Evolutionary conservation across 2,888 invertebrate species (phyloP), one percentile per base, ranked within the genome.

Genomic region (Oxystoma pomonae): DNA sequence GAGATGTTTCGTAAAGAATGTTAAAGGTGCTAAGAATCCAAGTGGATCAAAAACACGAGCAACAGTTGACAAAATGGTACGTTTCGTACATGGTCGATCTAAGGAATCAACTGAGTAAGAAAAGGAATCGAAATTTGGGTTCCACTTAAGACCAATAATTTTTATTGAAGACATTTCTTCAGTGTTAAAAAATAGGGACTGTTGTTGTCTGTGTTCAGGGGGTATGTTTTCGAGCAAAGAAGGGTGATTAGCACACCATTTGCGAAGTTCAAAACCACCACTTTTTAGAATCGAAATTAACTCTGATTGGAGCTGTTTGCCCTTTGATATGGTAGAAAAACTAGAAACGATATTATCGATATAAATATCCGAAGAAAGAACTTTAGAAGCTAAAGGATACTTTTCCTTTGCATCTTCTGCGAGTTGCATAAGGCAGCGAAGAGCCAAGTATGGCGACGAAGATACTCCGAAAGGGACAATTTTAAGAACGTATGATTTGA

Each of bases 201-300:
- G 53, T 50, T 50, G 51, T 55, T 19, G 35, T 12, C 3, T 7
- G 52, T 58, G 7, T 12, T 22, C 51, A 9, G 16, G 7, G 50
- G 35, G 50, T 3, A 69, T 16, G 56, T 64, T 58, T 20, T 60
- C 49, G 52, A 65, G 67, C 16, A 70, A 9, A 12, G 20, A 35
- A 2, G 70, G 64, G 9, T 68, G 5, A 49, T 60, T 60, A 56
- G 56, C 17, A 16, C 19, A 16, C 60, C 61, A 61, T 49, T 61
- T 61, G 5, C 61, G 58, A 59, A 61, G 58, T 49, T 61, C 61
- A n/a, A n/a, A n/a, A n/a, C n/a, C n/a, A n/a, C n/a, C n/a, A n/a
- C 16, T 20, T 22, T 59, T 22, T 7, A 61, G 16, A 3, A 61
- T 16, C 12, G n/a, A 12, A 20, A 9, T 35, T 18, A 62, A 50